These are phyloP conservation scores for Sclerodermus sp. DNA, from an alignment of 2,888 invertebrate species.

Conservation along the genomic window DNA sequence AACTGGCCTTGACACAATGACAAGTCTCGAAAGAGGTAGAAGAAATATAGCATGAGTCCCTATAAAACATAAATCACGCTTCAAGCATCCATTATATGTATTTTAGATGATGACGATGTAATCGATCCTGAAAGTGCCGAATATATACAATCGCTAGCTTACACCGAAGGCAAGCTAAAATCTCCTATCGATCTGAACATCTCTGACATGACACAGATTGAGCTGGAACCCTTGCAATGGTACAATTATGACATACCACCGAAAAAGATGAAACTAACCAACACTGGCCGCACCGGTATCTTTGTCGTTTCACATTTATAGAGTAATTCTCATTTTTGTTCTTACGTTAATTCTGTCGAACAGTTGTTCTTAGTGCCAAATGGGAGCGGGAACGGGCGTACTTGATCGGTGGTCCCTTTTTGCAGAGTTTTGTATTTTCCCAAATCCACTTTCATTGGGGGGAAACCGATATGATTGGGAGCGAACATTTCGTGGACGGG, in stretches of 20 bases:
- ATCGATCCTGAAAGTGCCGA: conserved; percentile 10
- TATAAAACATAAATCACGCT: too few relatives aligned
- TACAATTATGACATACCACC: conserved; percentile 62
- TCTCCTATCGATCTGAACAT: conserved; percentile 60
- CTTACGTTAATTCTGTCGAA: too few relatives aligned
- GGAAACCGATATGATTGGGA: conserved; percentile 64
- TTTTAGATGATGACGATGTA: conserved; percentile 2
- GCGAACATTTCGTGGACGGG: conserved; percentile 67
- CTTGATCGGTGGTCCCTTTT: conserved; percentile 64
- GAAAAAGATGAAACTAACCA: conserved; percentile 67
- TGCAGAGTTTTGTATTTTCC: conserved; percentile 65
- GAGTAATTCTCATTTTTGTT: too few relatives aligned
- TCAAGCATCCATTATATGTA: background rate
- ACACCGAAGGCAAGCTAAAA: conserved; percentile 31
- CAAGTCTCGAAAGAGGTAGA: too few relatives aligned
- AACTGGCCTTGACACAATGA: too few relatives aligned
- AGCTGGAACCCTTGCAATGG: conserved; percentile 59
- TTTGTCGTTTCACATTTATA: too few relatives aligned
- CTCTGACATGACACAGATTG: conserved; percentile 43
- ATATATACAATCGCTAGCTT: conserved; percentile 13
- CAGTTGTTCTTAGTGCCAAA: conserved; percentile 66
- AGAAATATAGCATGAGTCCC: too few relatives aligned
- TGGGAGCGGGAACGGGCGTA: conserved; percentile 67
- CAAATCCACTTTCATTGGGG: conserved; percentile 77
- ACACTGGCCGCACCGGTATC: conserved; percentile 69